Evolutionary conservation across 2,113 vertebrate species (phyloP).

Genomic region (Lophotis ruficrista): DNA sequence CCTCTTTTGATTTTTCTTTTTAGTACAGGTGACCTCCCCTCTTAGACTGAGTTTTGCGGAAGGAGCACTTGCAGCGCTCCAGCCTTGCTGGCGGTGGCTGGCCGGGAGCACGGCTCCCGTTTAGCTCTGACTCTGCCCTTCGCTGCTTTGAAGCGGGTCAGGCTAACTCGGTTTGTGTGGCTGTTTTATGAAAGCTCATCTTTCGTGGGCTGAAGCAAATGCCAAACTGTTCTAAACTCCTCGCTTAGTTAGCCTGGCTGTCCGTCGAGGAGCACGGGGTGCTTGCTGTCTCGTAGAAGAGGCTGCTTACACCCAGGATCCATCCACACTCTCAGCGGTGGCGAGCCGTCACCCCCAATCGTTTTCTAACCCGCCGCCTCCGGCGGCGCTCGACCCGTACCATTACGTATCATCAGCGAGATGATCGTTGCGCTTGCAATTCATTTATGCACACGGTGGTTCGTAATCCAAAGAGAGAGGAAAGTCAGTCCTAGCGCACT

Average conservation of each 20-base stretch:
- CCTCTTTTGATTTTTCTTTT: background rate
- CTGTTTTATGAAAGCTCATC: background rate
- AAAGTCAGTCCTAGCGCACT: background rate
- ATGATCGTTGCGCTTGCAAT: rapidly evolving
- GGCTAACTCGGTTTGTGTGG: rapidly evolving
- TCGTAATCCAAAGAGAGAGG: background rate
- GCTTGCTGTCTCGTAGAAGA: background rate
- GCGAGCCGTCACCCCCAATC: rapidly evolving
- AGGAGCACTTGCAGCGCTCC: background rate
- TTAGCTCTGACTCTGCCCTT: background rate
- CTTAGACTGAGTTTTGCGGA: background rate
- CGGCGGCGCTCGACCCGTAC: rapidly evolving
- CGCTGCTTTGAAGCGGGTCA: background rate
- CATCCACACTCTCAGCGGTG: background rate
- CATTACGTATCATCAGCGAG: rapidly evolving
- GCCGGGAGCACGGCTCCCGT: background rate
- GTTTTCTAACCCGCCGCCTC: background rate
- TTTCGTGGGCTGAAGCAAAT: background rate
- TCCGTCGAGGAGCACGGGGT: rapidly evolving
- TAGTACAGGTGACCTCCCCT: background rate
- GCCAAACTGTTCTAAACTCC: background rate
- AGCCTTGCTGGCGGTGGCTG: rapidly evolving
- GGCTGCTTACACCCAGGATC: rapidly evolving
- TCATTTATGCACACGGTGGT: background rate
- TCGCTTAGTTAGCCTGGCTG: background rate